phyloP scores from a whole-genome alignment of 2,797 vertebrate species.

The Microctenopoma steveboyesi region DNA sequence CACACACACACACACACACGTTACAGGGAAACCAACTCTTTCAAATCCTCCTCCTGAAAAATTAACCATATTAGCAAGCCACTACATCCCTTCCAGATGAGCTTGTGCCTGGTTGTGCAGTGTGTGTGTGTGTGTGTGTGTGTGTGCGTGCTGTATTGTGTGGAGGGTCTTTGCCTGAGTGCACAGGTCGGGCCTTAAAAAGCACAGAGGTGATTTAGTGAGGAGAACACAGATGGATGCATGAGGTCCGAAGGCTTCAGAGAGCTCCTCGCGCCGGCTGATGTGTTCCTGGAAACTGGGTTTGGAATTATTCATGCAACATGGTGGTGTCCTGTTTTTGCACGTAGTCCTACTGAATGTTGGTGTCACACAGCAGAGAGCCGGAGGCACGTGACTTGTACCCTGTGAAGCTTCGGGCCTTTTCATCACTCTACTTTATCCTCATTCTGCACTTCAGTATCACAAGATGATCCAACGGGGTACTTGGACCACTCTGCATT shows the following conservation, averaged over 20 bases:
- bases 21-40: not conserved
- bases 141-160: not conserved
- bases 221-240: constrained; percentile 18
- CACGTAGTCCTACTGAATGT: not conserved
- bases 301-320: too few species aligned
- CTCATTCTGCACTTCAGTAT: not conserved
- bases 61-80: too few species aligned
- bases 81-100: too few species aligned
- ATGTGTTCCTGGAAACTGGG: not conserved
- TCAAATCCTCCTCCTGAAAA: too few species aligned
- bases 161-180: not conserved
- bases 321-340: not conserved
- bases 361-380: too few species aligned
- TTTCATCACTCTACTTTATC: not conserved
- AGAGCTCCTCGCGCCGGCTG: constrained; percentile 1
- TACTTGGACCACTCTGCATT: too few species aligned
- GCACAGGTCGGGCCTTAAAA: constrained; percentile 24
- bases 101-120: not conserved
- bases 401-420: not conserved
- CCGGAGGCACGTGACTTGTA: not conserved
- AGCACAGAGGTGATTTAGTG: constrained; percentile 44
- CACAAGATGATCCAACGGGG: too few species aligned
- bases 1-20: not conserved
- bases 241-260: constrained; percentile 34
- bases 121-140: not conserved